Conservation (phyloP, 2,888 invertebrate species). For the Apotomis capreana region DNA sequence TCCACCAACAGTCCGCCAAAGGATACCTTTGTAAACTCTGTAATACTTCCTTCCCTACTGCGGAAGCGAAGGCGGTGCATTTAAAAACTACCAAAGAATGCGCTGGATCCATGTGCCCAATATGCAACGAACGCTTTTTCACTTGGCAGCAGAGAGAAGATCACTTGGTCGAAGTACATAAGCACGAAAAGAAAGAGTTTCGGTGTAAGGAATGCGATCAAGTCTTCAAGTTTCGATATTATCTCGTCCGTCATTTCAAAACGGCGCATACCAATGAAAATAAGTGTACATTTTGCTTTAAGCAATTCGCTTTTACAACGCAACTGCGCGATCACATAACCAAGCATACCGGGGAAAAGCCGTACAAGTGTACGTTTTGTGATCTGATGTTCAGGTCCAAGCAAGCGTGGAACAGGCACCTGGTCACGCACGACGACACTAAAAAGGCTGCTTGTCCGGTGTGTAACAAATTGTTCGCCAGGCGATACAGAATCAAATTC, state of each 20-base stretch:
- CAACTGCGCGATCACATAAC: neutral
- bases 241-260: conserved; percentile 19
- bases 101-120: neutral
- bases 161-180: conserved; percentile 5
- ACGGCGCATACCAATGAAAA: conserved; percentile 6
- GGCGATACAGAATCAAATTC: conserved; percentile 7
- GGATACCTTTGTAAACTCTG: conserved; percentile 9
- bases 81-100: conserved; percentile 1
- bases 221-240: neutral
- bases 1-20: neutral
- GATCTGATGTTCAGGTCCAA: neutral
- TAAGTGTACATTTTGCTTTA: neutral
- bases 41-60: conserved; percentile 1
- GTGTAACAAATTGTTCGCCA: conserved; percentile 18
- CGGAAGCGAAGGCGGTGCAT: conserved; percentile 1
- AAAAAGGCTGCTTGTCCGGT: conserved; percentile 20
- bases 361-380: conserved; percentile 3
- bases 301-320: neutral
- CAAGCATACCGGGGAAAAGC: conserved; percentile 4
- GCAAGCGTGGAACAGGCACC: conserved; percentile 5
- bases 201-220: conserved; percentile 12
- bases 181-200: neutral
- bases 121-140: conserved; percentile 13
- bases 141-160: neutral
- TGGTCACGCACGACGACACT: conserved; percentile 8